phyloP scores from a whole-genome alignment of 2,113 vertebrate genomes.

The Oreocharis arfaki region DNA sequence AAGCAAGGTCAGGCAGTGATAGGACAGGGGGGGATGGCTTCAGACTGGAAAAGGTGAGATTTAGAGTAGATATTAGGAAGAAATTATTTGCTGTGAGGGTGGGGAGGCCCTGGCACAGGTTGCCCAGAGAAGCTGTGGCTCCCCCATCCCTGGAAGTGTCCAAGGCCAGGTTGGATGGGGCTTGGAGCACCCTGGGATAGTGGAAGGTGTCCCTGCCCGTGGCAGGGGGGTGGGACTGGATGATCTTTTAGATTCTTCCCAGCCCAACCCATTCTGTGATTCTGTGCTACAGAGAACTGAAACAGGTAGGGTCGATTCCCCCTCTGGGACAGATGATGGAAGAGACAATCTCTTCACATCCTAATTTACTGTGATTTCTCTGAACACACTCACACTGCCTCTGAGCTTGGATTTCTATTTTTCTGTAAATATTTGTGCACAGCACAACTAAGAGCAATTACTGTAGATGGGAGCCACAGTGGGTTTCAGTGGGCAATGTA shows the following conservation, averaged over 20 bases:
- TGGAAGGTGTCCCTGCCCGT: background rate
- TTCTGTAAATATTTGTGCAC: background rate
- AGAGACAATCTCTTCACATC: background rate
- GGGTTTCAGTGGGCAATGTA: background rate
- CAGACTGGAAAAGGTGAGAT: background rate
- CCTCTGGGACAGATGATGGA: background rate
- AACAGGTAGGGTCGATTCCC: background rate
- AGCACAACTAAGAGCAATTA: background rate
- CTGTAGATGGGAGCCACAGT: background rate
- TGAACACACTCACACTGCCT: background rate
- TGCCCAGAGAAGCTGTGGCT: background rate
- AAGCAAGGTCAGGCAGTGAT: background rate
- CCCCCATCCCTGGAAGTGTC: background rate
- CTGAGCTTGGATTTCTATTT: background rate
- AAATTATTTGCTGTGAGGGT: background rate
- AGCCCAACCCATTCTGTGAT: background rate
- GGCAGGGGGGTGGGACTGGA: background rate
- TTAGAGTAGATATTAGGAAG: background rate
- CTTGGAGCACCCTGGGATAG: rapidly evolving
- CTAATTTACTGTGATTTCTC: background rate
- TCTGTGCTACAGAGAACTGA: background rate
- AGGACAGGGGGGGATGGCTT: background rate
- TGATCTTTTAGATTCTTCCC: rapidly evolving
- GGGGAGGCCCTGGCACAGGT: rapidly evolving
- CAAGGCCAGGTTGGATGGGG: rapidly evolving